Conservation (phyloP, 2,888 invertebrate genomes). For the Eupsilia transversa region DNA sequence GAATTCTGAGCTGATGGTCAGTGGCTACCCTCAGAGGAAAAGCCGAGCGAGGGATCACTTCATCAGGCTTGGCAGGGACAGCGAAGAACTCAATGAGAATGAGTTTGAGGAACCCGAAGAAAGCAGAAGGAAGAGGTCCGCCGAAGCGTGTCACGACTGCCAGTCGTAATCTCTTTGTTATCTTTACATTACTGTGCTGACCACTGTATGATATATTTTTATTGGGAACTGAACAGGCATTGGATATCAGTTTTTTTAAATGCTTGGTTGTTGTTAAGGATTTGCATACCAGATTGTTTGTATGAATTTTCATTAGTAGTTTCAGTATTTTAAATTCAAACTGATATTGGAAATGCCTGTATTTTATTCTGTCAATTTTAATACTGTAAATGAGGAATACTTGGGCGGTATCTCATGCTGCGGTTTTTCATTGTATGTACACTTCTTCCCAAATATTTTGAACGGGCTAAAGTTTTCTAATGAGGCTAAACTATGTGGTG, state of each 20-base stretch:
- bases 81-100: constrained; percentile 81
- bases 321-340: constrained; percentile 7
- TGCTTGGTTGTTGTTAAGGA: background rate
- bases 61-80: constrained; percentile 85
- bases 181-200: constrained; percentile 52
- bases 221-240: constrained; percentile 45
- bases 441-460: constrained; percentile 50
- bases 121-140: constrained; percentile 82
- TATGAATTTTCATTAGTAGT: background rate
- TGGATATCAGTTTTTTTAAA: constrained; percentile 38
- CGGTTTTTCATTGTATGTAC: constrained; percentile 38
- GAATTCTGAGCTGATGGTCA: constrained; percentile 75
- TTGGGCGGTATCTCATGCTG: constrained; percentile 38
- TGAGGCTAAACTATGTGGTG: constrained; percentile 75
- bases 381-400: constrained; percentile 29
- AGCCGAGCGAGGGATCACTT: constrained; percentile 85
- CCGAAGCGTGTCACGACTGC: constrained; percentile 80
- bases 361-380: constrained; percentile 63
- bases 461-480: constrained; percentile 70
- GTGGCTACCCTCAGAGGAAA: constrained; percentile 83
- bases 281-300: constrained; percentile 19
- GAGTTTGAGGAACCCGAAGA: constrained; percentile 75
- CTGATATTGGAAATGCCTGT: constrained; percentile 42
- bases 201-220: constrained; percentile 58
- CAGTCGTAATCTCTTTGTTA: constrained; percentile 78